Conservation (phyloP, 2,888 invertebrate genomes). For the Lottia gigantea region DNA sequence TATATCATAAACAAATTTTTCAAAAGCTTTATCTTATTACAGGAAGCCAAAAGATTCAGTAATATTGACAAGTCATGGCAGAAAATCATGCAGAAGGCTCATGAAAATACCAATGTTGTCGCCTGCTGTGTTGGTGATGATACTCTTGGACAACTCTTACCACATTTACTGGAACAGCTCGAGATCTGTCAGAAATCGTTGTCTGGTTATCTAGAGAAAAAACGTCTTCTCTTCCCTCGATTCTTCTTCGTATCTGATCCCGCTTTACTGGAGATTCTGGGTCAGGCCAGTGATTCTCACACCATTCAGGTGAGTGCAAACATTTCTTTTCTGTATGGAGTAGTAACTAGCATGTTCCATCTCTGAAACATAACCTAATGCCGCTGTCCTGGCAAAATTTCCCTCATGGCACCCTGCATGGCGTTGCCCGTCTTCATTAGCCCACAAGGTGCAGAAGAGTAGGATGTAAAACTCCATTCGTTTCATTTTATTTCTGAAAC, state of each 20-base stretch:
- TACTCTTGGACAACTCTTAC: conserved; percentile 87
- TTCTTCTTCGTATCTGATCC: conserved; percentile 70
- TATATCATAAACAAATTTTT: too few species aligned
- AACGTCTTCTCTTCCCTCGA: conserved; percentile 67
- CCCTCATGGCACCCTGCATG: too few species aligned
- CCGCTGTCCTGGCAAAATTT: too few species aligned
- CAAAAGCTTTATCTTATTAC: conserved; percentile 12
- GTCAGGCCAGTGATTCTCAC: conserved; percentile 69
- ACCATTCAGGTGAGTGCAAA: conserved; percentile 67
- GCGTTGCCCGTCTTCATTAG: too few species aligned
- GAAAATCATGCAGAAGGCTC: conserved; percentile 90
- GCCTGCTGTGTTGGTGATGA: conserved; percentile 97
- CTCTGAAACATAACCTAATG: too few species aligned
- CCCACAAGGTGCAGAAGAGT: too few species aligned
- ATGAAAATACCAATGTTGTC: conserved; percentile 95
- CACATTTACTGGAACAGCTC: conserved; percentile 94
- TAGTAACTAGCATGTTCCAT: too few species aligned
- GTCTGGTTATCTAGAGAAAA: conserved; percentile 77
- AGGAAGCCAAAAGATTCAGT: conserved; percentile 76
- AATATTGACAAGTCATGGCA: conserved; percentile 99
- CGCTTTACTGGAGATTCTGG: conserved; percentile 68
- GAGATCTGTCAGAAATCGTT: conserved; percentile 97
- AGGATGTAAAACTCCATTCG: too few species aligned
- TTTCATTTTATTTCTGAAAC: neutral
- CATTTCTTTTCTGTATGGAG: neutral